Evolutionary conservation across 2,888 invertebrate genomes (phyloP).

Genomic region (Synanthedon andrenaeformis): DNA sequence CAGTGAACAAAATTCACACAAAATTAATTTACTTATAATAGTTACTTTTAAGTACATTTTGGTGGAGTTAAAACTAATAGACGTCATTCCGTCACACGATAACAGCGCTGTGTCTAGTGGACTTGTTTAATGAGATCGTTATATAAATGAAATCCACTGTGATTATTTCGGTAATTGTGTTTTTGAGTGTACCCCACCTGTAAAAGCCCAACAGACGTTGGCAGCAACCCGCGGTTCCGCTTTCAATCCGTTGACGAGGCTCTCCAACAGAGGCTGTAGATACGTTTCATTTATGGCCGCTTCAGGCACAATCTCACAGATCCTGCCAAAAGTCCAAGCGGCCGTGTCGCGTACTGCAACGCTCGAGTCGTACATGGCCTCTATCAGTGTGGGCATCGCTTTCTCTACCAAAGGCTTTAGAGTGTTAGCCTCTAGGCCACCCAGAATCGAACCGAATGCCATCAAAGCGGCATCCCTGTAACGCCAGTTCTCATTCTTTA

Average conservation of each 20-base stretch:
- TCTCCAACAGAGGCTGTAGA: constrained; percentile 83
- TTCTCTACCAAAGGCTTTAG: constrained; percentile 95
- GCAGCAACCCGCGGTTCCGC: constrained; percentile 97
- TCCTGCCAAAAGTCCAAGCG: constrained; percentile 98
- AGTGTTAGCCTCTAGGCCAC: constrained; percentile 88
- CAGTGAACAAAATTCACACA: too few species aligned
- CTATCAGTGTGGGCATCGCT: constrained; percentile 95
- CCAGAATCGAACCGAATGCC: constrained; percentile 96
- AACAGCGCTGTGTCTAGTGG: too few species aligned
- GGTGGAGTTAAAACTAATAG: too few species aligned
- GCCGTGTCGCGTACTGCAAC: constrained; percentile 97
- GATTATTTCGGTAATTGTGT: too few species aligned
- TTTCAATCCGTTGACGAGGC: constrained; percentile 86
- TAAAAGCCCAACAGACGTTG: constrained; percentile 99
- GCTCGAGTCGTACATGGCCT: constrained; percentile 92
- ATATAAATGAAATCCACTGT: too few species aligned
- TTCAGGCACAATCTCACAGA: constrained; percentile 97
- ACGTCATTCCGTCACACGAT: too few species aligned
- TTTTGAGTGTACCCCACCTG: constrained; percentile 25
- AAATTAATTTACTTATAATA: too few species aligned
- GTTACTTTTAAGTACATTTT: too few species aligned
- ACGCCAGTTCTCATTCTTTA: constrained; percentile 93
- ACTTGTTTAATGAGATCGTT: too few species aligned
- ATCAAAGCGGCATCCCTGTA: constrained; percentile 96
- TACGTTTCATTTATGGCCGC: constrained; percentile 91